Evolutionary conservation across 2,797 vertebrate genomes (phyloP).

Genomic region (Hozukius guyotensis): DNA sequence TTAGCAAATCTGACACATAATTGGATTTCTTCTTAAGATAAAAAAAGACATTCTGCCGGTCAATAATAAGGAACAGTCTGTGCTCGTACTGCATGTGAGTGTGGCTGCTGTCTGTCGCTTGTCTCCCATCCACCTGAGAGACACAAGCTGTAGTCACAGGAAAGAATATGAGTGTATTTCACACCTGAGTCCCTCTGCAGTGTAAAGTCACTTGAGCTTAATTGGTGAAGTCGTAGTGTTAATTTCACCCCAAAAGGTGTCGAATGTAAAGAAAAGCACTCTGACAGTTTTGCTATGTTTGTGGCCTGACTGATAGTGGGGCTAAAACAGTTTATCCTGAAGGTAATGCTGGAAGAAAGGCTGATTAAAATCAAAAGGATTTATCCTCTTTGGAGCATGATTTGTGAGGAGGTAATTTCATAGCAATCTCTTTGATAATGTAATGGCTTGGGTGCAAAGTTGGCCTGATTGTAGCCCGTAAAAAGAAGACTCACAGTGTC

Average conservation of each 20-base stretch:
- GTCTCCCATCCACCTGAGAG: background rate
- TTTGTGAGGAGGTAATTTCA: background rate
- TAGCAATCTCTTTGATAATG: background rate
- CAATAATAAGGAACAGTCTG: constrained; percentile 43
- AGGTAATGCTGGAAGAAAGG: too few species aligned
- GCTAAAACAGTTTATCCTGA: background rate
- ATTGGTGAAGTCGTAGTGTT: background rate
- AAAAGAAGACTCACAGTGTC: background rate
- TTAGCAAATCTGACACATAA: constrained; percentile 44
- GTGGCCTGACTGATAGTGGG: background rate
- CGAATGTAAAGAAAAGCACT: background rate
- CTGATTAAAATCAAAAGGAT: background rate
- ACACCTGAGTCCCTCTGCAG: background rate
- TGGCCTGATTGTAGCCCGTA: background rate
- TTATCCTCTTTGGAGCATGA: background rate
- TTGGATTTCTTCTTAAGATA: constrained; percentile 55
- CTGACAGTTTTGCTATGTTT: background rate
- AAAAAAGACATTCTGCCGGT: constrained; percentile 9
- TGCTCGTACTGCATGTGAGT: constrained; percentile 9
- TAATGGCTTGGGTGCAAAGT: background rate
- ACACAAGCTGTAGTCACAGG: background rate
- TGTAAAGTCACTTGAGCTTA: background rate
- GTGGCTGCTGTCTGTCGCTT: background rate
- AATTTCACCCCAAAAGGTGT: background rate
- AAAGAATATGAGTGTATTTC: background rate